Base-by-base conservation (phyloP, 2,888 invertebrate species). In the Morpho helenor region DNA sequence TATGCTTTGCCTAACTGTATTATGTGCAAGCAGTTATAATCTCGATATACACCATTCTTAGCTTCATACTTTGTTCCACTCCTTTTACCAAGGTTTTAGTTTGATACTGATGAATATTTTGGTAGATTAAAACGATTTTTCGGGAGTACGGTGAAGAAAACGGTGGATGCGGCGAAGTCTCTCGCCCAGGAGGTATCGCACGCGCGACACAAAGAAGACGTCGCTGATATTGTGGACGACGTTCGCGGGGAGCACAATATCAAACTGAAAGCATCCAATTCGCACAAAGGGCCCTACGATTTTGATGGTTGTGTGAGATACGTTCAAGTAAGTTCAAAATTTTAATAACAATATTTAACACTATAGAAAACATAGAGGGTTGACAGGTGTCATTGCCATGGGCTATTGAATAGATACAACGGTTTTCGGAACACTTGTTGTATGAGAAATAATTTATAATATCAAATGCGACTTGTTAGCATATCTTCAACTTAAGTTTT, bases 251-350 rank as follows among this genome's bases (percentile, higher is more conserved):
- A 96, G 66, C 94, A 94, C 67, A 94, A 94, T 75, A 96, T 96
- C 67, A 96, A 98, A 89, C 92, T 98, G 56, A 98, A 99, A 84
- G 98, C 98, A 0, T 96, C 98, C 1, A 97, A 97, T 75, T 97
- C 97, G 59, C 98, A 99, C 81, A 99, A 99, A 79, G 99, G 99
- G 0, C 99, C 98, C 0, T 98, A 97, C 77, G 99, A 99, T 84
- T 99, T 99, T 83, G 94, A 94, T 62, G 96, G 97, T 52, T 94
- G 95, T 66, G 92, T 99, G 31, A 94, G 97, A 76, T 96, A 98
- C 69, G 96, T 99, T 0, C 96, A 96, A 89, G 98, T 92, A 47
- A 3, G 22, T 16, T 43, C 2, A 43, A 9, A 8, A 43, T 43
- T 43, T 43, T 8, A 43, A 43, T 23, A 23, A 23, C 23, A 23